Percentiles rank a stretch among this genome's conserved stretches.
These are phyloP conservation scores for Papilio xuthus DNA, from an alignment of 1,140 invertebrate species.

Conservation along the genomic window DNA sequence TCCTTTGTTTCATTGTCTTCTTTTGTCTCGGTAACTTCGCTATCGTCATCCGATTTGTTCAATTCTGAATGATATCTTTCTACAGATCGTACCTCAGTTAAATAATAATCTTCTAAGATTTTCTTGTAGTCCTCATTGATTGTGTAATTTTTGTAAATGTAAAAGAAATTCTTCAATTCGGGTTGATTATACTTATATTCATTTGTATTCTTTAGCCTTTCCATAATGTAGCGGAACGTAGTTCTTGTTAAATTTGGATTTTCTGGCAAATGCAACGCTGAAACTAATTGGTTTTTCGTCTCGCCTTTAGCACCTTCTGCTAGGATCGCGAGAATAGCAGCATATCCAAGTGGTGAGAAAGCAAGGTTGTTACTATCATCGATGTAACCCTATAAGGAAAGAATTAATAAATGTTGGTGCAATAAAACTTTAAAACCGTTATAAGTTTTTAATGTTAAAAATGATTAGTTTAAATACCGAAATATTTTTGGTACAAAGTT, in stretches of 20 bases:
- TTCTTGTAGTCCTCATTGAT: conserved; percentile 83
- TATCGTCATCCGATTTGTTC: conserved; percentile 65
- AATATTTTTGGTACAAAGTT: background rate
- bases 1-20: conserved; percentile 63
- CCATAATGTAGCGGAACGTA: conserved; percentile 78
- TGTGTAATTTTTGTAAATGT: conserved; percentile 84
- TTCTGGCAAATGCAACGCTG: conserved; percentile 82
- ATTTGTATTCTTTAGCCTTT: conserved; percentile 80
- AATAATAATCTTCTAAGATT: conserved; percentile 82
- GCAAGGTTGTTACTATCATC: conserved; percentile 83
- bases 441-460: background rate
- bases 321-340: conserved; percentile 82
- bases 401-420: conserved; percentile 43
- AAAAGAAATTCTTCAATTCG: conserved; percentile 85
- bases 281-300: conserved; percentile 81
- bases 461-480: too few species aligned
- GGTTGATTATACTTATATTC: conserved; percentile 81
- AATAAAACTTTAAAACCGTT: background rate
- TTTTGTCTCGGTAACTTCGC: conserved; percentile 59
- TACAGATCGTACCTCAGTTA: conserved; percentile 83
- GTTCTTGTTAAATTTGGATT: conserved; percentile 75
- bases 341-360: conserved; percentile 85
- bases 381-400: conserved; percentile 74
- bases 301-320: conserved; percentile 83
- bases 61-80: conserved; percentile 72